phyloP scores from a whole-genome alignment of 2,113 vertebrate genomes.

The Elanoides forficatus region DNA sequence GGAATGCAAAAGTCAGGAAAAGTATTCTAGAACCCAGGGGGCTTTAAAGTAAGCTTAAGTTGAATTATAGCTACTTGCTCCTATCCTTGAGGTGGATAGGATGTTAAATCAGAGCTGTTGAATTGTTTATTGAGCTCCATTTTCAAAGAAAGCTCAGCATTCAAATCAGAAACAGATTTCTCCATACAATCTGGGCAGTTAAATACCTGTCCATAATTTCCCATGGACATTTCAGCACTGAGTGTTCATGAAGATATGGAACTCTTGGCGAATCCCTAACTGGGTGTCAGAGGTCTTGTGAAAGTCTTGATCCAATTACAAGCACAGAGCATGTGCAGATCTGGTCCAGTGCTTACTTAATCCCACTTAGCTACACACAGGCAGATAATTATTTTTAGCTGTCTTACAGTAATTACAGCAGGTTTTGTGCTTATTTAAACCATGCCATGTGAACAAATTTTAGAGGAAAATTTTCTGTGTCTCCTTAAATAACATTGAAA shows the following conservation, averaged over 20 bases:
- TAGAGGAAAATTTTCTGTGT: not conserved
- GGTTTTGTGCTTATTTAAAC: not conserved
- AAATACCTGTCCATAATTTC: not conserved
- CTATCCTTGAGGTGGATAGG: not conserved
- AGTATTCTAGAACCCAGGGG: not conserved
- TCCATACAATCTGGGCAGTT: not conserved
- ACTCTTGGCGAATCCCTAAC: not conserved
- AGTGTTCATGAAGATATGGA: not conserved
- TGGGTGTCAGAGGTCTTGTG: not conserved
- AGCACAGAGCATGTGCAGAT: not conserved
- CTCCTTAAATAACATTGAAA: not conserved
- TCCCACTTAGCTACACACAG: not conserved
- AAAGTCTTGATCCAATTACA: not conserved
- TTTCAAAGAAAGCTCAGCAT: not conserved
- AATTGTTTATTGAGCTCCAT: not conserved
- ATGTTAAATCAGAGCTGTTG: not conserved
- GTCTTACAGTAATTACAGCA: not conserved
- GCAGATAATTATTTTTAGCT: not conserved
- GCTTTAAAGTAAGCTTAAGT: not conserved
- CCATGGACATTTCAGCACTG: accelerated
- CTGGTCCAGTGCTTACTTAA: not conserved
- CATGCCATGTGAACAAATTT: not conserved
- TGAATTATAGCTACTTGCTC: not conserved
- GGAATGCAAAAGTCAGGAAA: not conserved
- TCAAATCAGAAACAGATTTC: not conserved